phyloP scores from a whole-genome alignment of 2,797 vertebrate species.

The Coracias cyanogaster region DNA sequence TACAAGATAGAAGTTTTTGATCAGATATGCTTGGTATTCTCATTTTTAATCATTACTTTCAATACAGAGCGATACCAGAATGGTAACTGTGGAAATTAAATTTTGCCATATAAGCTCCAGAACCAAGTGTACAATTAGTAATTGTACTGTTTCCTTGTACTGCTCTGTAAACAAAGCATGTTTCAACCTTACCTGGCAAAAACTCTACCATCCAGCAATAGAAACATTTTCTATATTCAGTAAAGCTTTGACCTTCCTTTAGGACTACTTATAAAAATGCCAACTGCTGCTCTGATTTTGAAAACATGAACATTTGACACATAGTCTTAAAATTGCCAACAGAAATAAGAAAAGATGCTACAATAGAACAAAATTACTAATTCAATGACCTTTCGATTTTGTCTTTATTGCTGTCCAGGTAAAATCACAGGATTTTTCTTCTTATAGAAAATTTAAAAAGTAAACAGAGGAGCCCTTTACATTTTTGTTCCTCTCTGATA shows the following conservation, averaged over 20 bases:
- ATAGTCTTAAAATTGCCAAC: not conserved
- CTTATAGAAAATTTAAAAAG: not conserved
- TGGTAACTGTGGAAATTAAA: not conserved
- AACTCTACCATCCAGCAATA: not conserved
- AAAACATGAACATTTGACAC: not conserved
- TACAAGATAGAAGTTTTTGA: not conserved
- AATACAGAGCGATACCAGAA: not conserved
- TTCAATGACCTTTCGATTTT: not conserved
- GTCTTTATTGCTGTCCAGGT: not conserved
- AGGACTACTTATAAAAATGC: not conserved
- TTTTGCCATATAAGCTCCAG: not conserved
- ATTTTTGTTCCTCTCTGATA: not conserved
- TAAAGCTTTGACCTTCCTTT: not conserved
- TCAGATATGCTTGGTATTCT: not conserved
- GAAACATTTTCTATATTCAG: not conserved
- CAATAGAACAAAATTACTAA: not conserved
- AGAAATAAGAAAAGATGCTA: not conserved
- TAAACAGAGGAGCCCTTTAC: not conserved
- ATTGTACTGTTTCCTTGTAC: not conserved
- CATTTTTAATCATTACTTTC: not conserved
- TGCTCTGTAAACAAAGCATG: not conserved
- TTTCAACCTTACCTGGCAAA: not conserved
- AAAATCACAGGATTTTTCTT: not conserved
- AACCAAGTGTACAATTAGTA: not conserved
- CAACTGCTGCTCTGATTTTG: not conserved